Evolutionary conservation across 2,797 vertebrate species (phyloP).

Genomic region (Phrynocephalus guinanensis): DNA sequence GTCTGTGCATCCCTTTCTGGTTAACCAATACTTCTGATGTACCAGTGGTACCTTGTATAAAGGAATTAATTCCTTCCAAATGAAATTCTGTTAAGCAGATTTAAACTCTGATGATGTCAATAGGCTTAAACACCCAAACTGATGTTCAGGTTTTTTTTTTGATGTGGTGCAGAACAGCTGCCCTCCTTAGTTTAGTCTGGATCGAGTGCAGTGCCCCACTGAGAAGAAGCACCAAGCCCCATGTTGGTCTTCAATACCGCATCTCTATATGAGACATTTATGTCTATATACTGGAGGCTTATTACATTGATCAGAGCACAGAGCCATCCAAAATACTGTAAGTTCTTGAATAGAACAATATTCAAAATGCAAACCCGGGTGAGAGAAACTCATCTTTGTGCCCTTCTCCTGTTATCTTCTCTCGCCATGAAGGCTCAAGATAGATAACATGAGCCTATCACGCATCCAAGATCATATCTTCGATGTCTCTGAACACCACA

Average conservation of each 20-base stretch:
- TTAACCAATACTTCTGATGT: slow-evolving; percentile 57
- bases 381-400: neutral
- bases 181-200: too few relatives aligned
- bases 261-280: neutral
- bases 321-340: neutral
- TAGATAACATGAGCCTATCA: neutral
- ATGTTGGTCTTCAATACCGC: too few relatives aligned
- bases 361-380: neutral
- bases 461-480: slow-evolving; percentile 58
- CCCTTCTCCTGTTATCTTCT: neutral
- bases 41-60: slow-evolving; percentile 54
- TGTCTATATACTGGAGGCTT: neutral
- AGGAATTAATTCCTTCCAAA: slow-evolving; percentile 29
- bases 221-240: too few relatives aligned
- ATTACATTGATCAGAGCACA: neutral
- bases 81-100: too few relatives aligned
- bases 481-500: slow-evolving; percentile 63
- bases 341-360: neutral
- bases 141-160: too few relatives aligned
- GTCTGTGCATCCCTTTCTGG: slow-evolving; percentile 42
- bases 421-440: neutral
- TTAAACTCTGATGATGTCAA: too few relatives aligned
- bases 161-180: too few relatives aligned
- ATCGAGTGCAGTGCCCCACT: too few relatives aligned
- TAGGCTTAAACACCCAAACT: too few relatives aligned